A percentile compares a stretch with the other conserved stretches of the same genome.
Evolutionary conservation across 1,140 invertebrate species (phyloP).

Genomic region (Samia ricini): DNA sequence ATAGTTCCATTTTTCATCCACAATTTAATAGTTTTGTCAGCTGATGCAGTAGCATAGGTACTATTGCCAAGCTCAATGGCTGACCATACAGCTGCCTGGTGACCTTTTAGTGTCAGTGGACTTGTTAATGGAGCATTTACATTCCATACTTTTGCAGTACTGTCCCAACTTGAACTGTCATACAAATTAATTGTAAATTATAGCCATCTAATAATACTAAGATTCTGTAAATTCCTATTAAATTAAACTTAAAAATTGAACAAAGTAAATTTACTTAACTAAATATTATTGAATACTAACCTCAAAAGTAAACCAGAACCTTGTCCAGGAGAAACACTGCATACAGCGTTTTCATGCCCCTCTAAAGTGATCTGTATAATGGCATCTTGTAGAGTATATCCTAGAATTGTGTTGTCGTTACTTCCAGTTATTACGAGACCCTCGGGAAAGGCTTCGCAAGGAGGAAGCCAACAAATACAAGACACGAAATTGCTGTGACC

Average conservation of each 20-base stretch:
- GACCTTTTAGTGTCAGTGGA: conserved; percentile 83
- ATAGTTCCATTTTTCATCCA: conserved; percentile 83
- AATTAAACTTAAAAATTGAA: background rate
- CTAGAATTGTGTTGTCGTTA: conserved; percentile 90
- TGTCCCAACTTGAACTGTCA: conserved; percentile 93
- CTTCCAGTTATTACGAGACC: conserved; percentile 93
- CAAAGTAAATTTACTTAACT: background rate
- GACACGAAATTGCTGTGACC: conserved; percentile 93
- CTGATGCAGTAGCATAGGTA: conserved; percentile 89
- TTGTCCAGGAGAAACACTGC: conserved; percentile 65
- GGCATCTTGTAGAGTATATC: conserved; percentile 82
- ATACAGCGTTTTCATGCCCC: conserved; percentile 88
- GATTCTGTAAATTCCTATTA: background rate
- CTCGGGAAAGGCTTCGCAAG: conserved; percentile 82
- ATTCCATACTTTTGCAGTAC: conserved; percentile 90
- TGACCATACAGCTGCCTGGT: conserved; percentile 94
- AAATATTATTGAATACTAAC: conserved; percentile 28
- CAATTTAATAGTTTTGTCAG: conserved; percentile 93
- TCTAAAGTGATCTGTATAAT: conserved; percentile 83
- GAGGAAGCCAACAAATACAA: conserved; percentile 86
- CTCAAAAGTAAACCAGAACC: conserved; percentile 74
- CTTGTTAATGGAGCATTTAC: conserved; percentile 72
- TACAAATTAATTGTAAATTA: background rate
- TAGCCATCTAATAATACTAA: background rate
- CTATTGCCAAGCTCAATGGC: conserved; percentile 81